Evolutionary conservation across 2,113 vertebrate genomes (phyloP).

Genomic region (Mus pahari): DNA sequence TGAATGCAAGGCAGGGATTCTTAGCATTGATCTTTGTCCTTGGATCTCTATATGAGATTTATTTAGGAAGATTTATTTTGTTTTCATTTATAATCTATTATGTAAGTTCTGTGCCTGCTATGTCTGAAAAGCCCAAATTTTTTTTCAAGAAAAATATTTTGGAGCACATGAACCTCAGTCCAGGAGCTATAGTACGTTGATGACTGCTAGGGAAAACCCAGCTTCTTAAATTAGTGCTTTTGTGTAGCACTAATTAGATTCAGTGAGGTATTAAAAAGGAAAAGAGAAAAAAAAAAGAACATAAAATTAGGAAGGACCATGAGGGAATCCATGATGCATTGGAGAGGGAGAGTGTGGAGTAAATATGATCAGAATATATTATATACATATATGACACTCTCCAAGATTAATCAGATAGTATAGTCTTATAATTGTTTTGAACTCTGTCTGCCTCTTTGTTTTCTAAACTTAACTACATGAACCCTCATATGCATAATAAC

Average conservation of each 20-base stretch:
- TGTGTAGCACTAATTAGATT: not conserved
- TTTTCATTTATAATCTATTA: not conserved
- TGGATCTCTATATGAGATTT: not conserved
- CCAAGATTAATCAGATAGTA: not conserved
- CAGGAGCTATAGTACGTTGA: not conserved
- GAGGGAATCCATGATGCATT: not conserved
- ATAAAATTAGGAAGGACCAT: not conserved
- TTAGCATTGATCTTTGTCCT: not conserved
- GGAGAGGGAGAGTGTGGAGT: not conserved
- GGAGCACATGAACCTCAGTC: not conserved
- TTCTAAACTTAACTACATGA: not conserved
- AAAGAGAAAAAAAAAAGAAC: not conserved
- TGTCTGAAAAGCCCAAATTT: not conserved
- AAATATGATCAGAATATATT: not conserved
- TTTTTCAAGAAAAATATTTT: not conserved
- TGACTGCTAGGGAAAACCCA: no score
- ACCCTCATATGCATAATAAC: not conserved
- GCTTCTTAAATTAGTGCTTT: not conserved
- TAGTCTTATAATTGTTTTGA: not conserved
- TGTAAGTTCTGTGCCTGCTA: not conserved
- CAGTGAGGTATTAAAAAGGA: not conserved
- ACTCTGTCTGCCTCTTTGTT: not conserved
- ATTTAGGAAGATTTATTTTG: slow-evolving; percentile 12
- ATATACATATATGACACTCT: not conserved
- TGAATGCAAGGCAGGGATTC: no score